Percentiles rank a stretch among this genome's conserved stretches.
Evolutionary conservation across 2,888 invertebrate genomes (phyloP).

Genomic region (Helleia helle): DNA sequence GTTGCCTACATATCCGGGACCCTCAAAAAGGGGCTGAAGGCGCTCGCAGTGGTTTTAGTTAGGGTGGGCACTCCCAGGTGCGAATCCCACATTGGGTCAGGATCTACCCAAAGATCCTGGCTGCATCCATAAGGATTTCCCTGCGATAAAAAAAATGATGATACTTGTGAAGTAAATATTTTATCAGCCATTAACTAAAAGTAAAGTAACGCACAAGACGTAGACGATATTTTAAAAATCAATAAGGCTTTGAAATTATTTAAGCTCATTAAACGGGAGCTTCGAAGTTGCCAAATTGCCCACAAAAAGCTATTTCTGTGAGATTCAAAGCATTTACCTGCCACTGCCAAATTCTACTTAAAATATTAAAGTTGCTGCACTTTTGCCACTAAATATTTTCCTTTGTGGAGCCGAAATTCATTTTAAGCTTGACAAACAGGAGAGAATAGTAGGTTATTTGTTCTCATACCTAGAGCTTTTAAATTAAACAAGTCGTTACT

Average conservation of each 20-base stretch:
- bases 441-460: background rate
- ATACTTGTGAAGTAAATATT: too few relatives aligned
- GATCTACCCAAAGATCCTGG: too few relatives aligned
- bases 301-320: slow-evolving; percentile 21
- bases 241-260: slow-evolving; percentile 14
- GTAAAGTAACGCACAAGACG: background rate
- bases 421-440: slow-evolving; percentile 3
- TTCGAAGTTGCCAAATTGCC: slow-evolving; percentile 14
- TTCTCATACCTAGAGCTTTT: background rate
- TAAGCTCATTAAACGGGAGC: slow-evolving; percentile 34
- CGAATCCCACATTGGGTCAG: too few relatives aligned
- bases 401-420: background rate
- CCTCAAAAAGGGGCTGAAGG: too few relatives aligned
- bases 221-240: background rate
- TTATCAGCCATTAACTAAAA: background rate
- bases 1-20: too few relatives aligned
- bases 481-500: too few relatives aligned
- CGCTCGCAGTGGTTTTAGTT: too few relatives aligned
- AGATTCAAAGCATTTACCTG: slow-evolving; percentile 11
- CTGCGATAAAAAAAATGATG: too few relatives aligned
- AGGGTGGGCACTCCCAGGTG: too few relatives aligned
- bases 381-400: background rate
- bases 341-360: slow-evolving; percentile 1
- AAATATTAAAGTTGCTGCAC: slow-evolving; percentile 7
- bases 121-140: too few relatives aligned